A percentile compares a stretch with the other conserved stretches of the same genome.
Conservation (phyloP, 1,140 invertebrate species). For the Tetramorium parvispinum region DNA sequence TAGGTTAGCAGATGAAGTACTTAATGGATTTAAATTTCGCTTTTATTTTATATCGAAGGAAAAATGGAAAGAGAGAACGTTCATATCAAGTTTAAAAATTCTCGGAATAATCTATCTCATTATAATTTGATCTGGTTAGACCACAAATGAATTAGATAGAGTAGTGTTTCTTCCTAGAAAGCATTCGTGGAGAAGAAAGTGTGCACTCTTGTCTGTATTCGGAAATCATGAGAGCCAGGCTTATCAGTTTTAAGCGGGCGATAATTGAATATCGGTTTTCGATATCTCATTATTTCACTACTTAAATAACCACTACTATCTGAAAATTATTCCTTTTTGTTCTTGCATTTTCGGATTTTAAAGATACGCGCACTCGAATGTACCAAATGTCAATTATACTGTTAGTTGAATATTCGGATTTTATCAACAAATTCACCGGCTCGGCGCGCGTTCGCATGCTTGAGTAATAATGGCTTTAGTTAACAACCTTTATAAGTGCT, state of each 20-base stretch:
- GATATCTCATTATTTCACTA: constrained; percentile 62
- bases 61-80: neutral
- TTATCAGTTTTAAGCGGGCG: constrained; percentile 59
- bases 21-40: neutral
- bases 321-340: constrained; percentile 8
- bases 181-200: constrained; percentile 5
- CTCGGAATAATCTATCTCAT: neutral
- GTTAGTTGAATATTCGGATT: constrained; percentile 44
- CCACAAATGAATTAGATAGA: neutral
- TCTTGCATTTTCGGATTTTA: constrained; percentile 31
- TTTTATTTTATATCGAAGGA: neutral
- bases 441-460: constrained; percentile 34
- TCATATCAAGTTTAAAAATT: neutral
- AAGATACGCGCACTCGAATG: neutral
- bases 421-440: constrained; percentile 50
- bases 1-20: neutral
- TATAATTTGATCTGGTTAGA: neutral
- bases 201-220: constrained; percentile 27
- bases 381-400: neutral
- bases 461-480: constrained; percentile 40
- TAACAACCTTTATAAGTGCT: constrained; percentile 57
- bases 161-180: neutral
- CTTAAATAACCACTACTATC: constrained; percentile 45
- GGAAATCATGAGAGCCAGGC: constrained; percentile 37
- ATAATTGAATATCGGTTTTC: constrained; percentile 62